Evolutionary conservation across 1,140 invertebrate species (phyloP).

Genomic region (Notospermus geniculatus): DNA sequence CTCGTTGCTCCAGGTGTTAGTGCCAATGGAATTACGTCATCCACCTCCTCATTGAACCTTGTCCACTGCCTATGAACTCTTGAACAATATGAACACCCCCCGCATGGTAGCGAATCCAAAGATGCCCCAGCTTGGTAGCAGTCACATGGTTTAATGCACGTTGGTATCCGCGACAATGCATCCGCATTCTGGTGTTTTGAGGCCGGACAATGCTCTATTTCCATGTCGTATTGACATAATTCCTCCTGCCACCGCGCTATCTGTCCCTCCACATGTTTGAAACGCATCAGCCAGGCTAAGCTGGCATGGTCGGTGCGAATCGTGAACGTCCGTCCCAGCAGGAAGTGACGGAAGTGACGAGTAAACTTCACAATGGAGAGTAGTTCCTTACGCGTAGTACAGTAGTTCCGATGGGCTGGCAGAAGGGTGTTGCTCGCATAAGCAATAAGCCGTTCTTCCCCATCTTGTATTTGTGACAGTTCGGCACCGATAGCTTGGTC

Average conservation of each 20-base stretch:
- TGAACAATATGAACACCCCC: too few species aligned
- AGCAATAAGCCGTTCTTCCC: constrained; percentile 27
- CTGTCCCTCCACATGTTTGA: constrained; percentile 18
- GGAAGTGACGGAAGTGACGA: constrained; percentile 15
- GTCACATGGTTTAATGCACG: too few species aligned
- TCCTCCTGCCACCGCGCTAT: constrained; percentile 56
- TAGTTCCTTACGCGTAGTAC: constrained; percentile 19
- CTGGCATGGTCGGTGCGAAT: constrained; percentile 19
- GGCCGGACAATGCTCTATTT: constrained; percentile 52
- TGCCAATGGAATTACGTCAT: too few species aligned
- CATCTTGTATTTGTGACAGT: constrained; percentile 34
- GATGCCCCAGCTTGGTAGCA: too few species aligned
- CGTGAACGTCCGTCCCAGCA: constrained; percentile 4
- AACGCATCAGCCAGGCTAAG: constrained; percentile 13
- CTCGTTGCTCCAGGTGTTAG: too few species aligned
- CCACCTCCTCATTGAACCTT: too few species aligned
- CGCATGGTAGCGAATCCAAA: too few species aligned
- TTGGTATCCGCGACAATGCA: constrained; percentile 34
- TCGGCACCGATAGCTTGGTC: constrained; percentile 32
- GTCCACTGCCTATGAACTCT: too few species aligned
- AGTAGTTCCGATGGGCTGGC: constrained; percentile 18
- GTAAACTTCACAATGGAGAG: constrained; percentile 18
- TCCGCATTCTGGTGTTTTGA: constrained; percentile 43
- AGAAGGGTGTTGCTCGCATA: constrained; percentile 31
- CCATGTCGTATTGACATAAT: constrained; percentile 57